Evolutionary conservation across 2,797 vertebrate species (phyloP), one percentile per base, ranked within the genome.

Genomic region (Oryzias sinensis): DNA sequence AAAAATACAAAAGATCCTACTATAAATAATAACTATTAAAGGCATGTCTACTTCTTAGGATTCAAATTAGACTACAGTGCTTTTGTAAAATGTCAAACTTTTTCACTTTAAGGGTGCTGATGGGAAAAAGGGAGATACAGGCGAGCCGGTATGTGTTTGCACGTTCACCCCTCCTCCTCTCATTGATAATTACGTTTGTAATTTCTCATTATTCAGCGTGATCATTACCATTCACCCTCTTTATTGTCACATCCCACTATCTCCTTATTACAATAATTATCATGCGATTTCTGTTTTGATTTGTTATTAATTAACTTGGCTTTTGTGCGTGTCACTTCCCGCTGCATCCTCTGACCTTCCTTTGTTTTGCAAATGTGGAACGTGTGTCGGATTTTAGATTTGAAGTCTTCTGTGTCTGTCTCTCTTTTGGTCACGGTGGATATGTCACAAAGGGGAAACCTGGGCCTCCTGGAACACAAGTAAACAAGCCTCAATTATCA

Each of bases 51-150:
- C 8, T 33, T 8, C 9, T 33, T 2, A 33, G 7, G 20, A 46
- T 46, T 18, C 43, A 18, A 18, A 20, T 45, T 4, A 49, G 6
- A 49, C 20, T 48, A 16, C 42, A 15, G 5, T 41, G 9, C 9
- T 43, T 47, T 4, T 33, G 42, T 7, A 27, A 53, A 58, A 55
- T 6, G 15, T 68, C 29, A 49, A 14, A 5, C 66, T 62, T 29
- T 62, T 53, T 47, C 11, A 5, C 13, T 44, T 65, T 59, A 71
- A 94, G 93, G 93, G 93, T 14, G 22, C 53, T 33, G 75, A 87
- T 43, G 93, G 93, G 72, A 83, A 82, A 49, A 95, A 93, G 82
- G 94, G 95, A 51, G 86, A 92, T 29, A 93, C 89, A 89, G 94
- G 94, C 6, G 89, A 93, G 45, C 43, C 82, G 37, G 93, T 95